Evolutionary conservation across 2,888 invertebrate species (phyloP).

Genomic region (Nomada lathburiana): DNA sequence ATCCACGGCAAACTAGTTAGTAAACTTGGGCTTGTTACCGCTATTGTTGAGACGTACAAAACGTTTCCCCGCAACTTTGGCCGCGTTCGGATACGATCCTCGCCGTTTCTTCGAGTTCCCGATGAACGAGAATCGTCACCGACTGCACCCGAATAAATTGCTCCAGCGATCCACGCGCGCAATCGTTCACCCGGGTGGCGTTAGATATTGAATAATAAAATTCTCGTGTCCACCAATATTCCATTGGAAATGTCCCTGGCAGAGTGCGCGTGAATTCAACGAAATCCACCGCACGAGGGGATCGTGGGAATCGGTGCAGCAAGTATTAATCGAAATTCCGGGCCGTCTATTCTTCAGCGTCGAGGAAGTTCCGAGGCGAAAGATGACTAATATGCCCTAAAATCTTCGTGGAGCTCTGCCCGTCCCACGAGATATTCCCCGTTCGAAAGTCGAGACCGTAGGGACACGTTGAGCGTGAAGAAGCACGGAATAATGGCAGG

Average conservation of each 20-base stretch:
- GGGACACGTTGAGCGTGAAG: not conserved
- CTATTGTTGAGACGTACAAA: conserved; percentile 61
- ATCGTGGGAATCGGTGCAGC: too few species aligned
- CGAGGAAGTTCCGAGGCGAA: conserved; percentile 8
- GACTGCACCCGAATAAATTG: not conserved
- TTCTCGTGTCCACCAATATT: too few species aligned
- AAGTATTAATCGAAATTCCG: too few species aligned
- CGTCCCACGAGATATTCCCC: not conserved
- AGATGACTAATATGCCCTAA: conserved; percentile 56
- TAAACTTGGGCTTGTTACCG: conserved; percentile 53
- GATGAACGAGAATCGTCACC: not conserved
- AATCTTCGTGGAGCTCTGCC: conserved; percentile 1
- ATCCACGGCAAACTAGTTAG: conserved; percentile 52
- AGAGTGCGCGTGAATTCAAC: too few species aligned
- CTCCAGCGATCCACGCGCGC: not conserved
- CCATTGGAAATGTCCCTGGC: too few species aligned
- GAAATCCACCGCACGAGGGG: too few species aligned
- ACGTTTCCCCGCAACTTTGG: conserved; percentile 35
- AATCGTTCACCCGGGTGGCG: too few species aligned
- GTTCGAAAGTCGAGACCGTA: conserved; percentile 9
- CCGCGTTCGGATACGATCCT: not conserved
- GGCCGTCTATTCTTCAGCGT: conserved; percentile 5
- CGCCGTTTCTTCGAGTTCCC: not conserved
- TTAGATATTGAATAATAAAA: too few species aligned
- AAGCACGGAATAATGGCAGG: not conserved